Conservation (phyloP, 2,113 vertebrate genomes). For the Polypterus senegalus region DNA sequence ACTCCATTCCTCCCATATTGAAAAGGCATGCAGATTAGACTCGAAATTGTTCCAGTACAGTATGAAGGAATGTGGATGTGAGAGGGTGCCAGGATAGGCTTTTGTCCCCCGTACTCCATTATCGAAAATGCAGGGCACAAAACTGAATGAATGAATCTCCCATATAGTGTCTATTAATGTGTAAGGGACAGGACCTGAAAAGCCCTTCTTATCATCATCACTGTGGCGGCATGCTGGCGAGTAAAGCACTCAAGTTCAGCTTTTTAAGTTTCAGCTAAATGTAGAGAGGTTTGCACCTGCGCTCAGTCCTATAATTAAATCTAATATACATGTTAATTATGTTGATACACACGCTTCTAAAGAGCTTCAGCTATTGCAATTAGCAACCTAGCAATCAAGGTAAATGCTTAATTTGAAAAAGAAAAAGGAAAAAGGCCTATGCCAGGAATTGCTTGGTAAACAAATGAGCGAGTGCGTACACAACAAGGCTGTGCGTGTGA, state of each 20-base stretch:
- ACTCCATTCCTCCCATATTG: no score
- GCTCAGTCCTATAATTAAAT: slow-evolving; percentile 4
- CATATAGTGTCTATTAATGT: no score
- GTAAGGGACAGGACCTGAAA: no score
- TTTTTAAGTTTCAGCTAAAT: background rate
- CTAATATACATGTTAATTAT: slow-evolving; percentile 1
- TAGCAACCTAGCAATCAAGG: slow-evolving; percentile 50
- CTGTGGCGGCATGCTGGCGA: no score
- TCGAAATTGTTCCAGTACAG: no score
- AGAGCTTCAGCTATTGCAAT: slow-evolving; percentile 32
- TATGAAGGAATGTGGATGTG: no score
- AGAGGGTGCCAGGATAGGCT: no score
- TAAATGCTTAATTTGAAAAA: slow-evolving; percentile 51
- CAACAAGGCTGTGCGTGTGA: slow-evolving; percentile 37
- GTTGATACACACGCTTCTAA: slow-evolving; percentile 3
- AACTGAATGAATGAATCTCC: no score
- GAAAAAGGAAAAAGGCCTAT: slow-evolving; percentile 22
- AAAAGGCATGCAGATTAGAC: no score
- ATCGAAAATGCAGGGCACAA: no score
- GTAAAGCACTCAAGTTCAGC: background rate
- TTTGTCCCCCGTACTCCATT: no score
- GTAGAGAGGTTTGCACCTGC: slow-evolving; percentile 3
- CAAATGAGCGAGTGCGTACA: slow-evolving; percentile 26
- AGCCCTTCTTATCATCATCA: no score
- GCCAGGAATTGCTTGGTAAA: slow-evolving; percentile 33